Base-by-base conservation (phyloP, 2,888 invertebrate genomes). In the Pammene aurita region DNA sequence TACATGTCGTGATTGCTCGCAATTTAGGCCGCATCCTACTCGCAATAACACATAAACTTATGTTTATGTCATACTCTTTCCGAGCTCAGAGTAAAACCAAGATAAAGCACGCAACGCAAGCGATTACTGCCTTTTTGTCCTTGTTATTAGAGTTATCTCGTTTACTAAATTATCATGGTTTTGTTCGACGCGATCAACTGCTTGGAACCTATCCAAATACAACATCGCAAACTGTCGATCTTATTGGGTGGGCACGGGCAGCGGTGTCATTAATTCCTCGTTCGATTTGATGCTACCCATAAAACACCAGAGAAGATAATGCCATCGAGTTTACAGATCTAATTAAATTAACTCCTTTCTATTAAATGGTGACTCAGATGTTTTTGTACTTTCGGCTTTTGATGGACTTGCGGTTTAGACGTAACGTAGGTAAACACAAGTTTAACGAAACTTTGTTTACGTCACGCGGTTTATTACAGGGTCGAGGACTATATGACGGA, bases 181-280 rank as follows among this genome's bases (percentile, higher is more conserved):
- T 54, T 54, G 26, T 52, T 64, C 34, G 26, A 35, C 35, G 18
- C 50, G 38, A 38, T 35, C 60, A 52, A 34, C 50, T n/a, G n/a
- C n/a, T 69, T 69, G 69, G 69, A 69, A 55, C 54, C 34, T 13
- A 41, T 64, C 69, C 69, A 69, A 65, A 54, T 65, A 64, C 60
- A 65, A 65, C 60, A 60, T 65, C 54, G 69, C 58, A 65, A 69
- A 69, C 58, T 65, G 60, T 69, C 69, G 69, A 69, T 60, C 58
- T 69, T 69, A 69, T 65, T 65, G 65, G 69, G 63, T 68, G 68
- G 60, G 69, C 26, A 26, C n/a, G 26, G 2, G 26, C 65, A 69
- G n/a, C 64, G 60, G 60, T 69, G 69, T 69, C 69, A 65, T 69
- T 69, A 69, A 69, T 65, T 64, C 64, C 64, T 58, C 64, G 41